phyloP scores from a whole-genome alignment of 2,113 vertebrate genomes.

The Panthera tigris region DNA sequence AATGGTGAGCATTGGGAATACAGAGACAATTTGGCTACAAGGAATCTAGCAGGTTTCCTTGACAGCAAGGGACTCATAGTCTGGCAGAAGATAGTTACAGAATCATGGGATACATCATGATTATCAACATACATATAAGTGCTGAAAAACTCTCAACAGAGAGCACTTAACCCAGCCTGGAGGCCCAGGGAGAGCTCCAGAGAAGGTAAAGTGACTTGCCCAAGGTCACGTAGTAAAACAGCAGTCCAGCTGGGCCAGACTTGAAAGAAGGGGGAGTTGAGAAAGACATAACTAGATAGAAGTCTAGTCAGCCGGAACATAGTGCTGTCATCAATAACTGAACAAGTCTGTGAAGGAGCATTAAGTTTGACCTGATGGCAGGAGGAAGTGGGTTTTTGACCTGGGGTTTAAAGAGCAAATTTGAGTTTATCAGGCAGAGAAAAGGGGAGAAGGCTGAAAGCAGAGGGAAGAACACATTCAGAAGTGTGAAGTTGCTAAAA shows the following conservation, averaged over 20 bases:
- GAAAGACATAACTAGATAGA: background rate
- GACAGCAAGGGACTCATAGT: background rate
- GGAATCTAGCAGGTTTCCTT: background rate
- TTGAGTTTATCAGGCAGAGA: background rate
- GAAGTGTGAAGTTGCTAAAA: background rate
- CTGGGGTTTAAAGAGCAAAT: background rate
- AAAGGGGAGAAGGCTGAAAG: background rate
- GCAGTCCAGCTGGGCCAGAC: background rate
- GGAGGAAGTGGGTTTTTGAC: background rate
- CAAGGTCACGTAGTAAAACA: background rate
- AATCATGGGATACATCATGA: background rate
- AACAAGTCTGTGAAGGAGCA: background rate
- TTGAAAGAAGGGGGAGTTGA: conserved; percentile 42
- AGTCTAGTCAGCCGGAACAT: background rate
- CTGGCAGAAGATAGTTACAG: background rate
- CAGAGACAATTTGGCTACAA: conserved; percentile 4
- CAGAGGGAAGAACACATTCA: background rate
- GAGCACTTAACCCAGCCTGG: background rate
- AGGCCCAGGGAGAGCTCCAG: background rate
- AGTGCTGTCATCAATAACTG: background rate
- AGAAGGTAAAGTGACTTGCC: background rate
- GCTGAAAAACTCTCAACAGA: background rate
- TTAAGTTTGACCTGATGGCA: background rate
- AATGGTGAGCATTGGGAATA: background rate
- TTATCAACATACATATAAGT: background rate